Percentiles rank a stretch among this genome's conserved stretches.
These are phyloP conservation scores for Microcebus tavaratra DNA, from an alignment of 2,113 vertebrate genomes.

Conservation along the genomic window DNA sequence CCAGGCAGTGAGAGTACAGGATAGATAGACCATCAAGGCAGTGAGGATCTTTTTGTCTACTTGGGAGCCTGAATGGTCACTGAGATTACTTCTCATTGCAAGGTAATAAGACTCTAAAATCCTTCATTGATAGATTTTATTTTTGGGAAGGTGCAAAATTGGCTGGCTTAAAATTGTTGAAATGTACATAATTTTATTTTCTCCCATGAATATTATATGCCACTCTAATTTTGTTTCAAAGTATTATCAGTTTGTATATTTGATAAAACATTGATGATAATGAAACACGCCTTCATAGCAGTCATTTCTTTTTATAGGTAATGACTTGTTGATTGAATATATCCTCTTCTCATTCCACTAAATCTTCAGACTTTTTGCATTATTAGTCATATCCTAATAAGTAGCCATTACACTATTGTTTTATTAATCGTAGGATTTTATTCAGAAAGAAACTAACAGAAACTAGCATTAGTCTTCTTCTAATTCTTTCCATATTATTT, in stretches of 20 bases:
- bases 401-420: not conserved
- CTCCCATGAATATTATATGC: not conserved
- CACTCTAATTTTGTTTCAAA: not conserved
- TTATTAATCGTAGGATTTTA: not conserved
- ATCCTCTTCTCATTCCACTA: not conserved
- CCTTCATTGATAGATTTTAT: slow-evolving; percentile 2
- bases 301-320: not conserved
- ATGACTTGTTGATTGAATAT: not conserved
- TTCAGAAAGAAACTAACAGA: not conserved
- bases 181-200: not conserved
- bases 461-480: not conserved
- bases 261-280: not conserved
- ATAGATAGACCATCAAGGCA: not conserved
- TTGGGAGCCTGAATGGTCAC: not conserved
- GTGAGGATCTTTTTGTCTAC: not conserved
- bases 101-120: not conserved
- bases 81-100: not conserved
- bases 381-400: not conserved
- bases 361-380: not conserved
- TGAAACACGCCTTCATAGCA: not conserved
- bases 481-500: not conserved
- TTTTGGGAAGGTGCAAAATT: slow-evolving; percentile 43
- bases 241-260: not conserved
- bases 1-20: not conserved
- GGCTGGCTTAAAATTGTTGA: not conserved